Evolutionary conservation across 2,113 vertebrate species (phyloP).

Genomic region (Butastur rufipennis): DNA sequence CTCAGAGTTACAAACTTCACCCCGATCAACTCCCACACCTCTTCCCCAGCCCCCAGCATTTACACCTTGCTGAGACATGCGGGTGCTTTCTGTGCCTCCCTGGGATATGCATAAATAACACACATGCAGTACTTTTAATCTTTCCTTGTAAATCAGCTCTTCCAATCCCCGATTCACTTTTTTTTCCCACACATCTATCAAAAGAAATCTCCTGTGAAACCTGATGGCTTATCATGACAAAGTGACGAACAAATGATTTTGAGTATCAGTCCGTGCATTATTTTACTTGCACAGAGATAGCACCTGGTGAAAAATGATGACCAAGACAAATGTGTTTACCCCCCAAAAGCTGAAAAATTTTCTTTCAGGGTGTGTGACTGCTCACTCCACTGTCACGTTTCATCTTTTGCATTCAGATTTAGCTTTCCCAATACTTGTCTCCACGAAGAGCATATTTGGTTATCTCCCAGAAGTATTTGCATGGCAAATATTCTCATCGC

Average conservation of each 20-base stretch:
- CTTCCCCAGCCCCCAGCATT: not conserved
- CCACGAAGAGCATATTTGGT: not conserved
- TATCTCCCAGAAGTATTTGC: not conserved
- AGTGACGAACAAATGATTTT: not conserved
- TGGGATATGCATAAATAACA: not conserved
- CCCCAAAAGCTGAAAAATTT: not conserved
- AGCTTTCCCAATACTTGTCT: not conserved
- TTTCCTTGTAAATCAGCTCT: not conserved
- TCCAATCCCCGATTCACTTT: not conserved
- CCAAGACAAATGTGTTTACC: not conserved
- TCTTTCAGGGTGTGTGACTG: not conserved
- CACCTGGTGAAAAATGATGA: conserved; percentile 16
- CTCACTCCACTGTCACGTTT: not conserved
- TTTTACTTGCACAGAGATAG: not conserved
- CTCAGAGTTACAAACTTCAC: not conserved
- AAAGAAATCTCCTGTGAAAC: not conserved
- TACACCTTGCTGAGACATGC: not conserved
- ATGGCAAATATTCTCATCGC: not conserved
- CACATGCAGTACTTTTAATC: conserved; percentile 4
- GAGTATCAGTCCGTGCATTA: not conserved
- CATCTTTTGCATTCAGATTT: not conserved
- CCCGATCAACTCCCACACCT: not conserved
- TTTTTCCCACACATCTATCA: not conserved
- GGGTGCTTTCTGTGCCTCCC: not conserved
- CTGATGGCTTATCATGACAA: not conserved